Conservation (phyloP, 2,113 vertebrate species). For the Phaethornis superciliosus region DNA sequence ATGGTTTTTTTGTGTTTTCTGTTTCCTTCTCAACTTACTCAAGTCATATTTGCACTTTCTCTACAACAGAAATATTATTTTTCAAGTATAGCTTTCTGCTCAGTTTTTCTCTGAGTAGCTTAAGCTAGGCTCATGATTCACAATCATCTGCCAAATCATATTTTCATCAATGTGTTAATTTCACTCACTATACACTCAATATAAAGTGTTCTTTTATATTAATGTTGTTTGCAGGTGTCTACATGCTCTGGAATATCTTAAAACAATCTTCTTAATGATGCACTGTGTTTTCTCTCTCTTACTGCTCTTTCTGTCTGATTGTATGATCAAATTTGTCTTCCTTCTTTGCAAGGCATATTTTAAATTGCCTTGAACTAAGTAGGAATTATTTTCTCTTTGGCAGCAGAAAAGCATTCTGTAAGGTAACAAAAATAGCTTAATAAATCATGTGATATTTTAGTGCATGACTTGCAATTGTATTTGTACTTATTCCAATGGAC, state of each 20-base stretch:
- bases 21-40: not conserved
- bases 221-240: slow-evolving; percentile 49
- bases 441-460: not conserved
- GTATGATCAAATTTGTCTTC: not conserved
- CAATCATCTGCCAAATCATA: not conserved
- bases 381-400: not conserved
- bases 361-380: slow-evolving; percentile 30
- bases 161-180: slow-evolving; percentile 21
- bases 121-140: not conserved
- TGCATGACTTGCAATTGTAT: not conserved
- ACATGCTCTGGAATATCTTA: not conserved
- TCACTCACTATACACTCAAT: slow-evolving; percentile 32
- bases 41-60: not conserved
- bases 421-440: slow-evolving; percentile 19
- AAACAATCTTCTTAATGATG: not conserved
- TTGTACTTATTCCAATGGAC: not conserved
- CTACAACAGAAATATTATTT: not conserved
- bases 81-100: not conserved
- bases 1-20: not conserved
- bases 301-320: not conserved
- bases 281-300: not conserved
- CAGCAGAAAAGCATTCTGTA: not conserved
- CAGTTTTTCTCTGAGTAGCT: not conserved
- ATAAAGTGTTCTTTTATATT: slow-evolving; percentile 7
- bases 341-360: slow-evolving; percentile 5